These are phyloP conservation scores for Rhinolophus sinicus DNA, from an alignment of 2,113 vertebrate genomes.

Conservation along the genomic window DNA sequence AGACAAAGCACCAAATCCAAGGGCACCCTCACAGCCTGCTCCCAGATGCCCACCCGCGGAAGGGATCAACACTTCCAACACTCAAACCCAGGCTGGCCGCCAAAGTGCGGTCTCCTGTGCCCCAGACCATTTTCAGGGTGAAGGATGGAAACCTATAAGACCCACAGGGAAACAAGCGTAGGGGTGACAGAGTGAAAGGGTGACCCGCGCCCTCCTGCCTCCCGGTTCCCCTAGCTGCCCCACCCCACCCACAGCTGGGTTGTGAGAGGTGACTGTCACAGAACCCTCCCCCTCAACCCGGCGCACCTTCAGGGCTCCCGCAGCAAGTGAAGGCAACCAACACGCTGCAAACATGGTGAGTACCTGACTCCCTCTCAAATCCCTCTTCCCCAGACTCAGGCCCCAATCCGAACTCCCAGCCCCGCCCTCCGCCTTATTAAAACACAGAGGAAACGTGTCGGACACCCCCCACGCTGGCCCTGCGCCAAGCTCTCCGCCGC, in stretches of 20 bases:
- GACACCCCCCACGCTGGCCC: neutral
- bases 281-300: too few relatives aligned
- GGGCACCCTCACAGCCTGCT: too few relatives aligned
- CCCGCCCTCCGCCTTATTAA: neutral
- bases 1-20: too few relatives aligned
- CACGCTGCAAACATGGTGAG: neutral
- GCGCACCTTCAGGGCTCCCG: neutral
- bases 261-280: neutral
- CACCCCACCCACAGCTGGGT: neutral
- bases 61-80: neutral
- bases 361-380: neutral
- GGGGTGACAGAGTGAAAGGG: neutral
- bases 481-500: neutral
- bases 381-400: neutral
- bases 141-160: neutral
- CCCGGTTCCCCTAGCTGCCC: neutral
- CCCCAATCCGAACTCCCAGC: neutral
- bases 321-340: neutral
- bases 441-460: neutral
- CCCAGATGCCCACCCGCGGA: neutral
- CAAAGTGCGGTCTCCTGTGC: neutral
- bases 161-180: rapidly evolving
- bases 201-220: neutral
- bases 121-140: neutral
- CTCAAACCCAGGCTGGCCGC: neutral